phyloP scores from a whole-genome alignment of 2,113 vertebrate genomes.

The Narcine bancroftii region DNA sequence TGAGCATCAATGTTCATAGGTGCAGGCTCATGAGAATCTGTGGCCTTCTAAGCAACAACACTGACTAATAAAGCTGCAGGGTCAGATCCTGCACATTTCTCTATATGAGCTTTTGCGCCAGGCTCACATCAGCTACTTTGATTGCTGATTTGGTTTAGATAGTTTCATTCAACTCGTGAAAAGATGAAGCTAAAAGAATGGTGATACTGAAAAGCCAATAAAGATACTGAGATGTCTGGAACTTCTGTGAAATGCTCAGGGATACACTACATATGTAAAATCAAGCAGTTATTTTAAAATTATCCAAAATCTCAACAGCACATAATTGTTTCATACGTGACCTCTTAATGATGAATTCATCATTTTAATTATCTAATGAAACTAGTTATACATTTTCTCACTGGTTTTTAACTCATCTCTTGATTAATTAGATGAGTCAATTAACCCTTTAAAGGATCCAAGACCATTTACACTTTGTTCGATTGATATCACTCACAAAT shows the following conservation, averaged over 20 bases:
- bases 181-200: background rate
- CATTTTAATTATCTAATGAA: constrained; percentile 1
- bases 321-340: background rate
- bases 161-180: background rate
- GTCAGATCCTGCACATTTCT: background rate
- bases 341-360: background rate
- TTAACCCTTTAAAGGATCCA: background rate
- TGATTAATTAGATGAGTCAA: background rate
- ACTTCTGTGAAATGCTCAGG: background rate
- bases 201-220: background rate
- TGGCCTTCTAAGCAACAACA: background rate
- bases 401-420: background rate
- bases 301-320: background rate
- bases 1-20: background rate
- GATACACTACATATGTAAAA: background rate
- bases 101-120: background rate
- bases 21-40: background rate
- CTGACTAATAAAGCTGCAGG: background rate
- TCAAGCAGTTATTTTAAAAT: background rate
- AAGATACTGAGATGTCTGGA: background rate
- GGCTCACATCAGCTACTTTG: background rate
- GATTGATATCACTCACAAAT: background rate
- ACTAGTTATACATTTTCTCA: background rate
- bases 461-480: background rate
- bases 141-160: background rate